Percentiles rank a stretch among this genome's conserved stretches.
Evolutionary conservation across 1,140 invertebrate species (phyloP).

Genomic region (Rhysida immarginata): DNA sequence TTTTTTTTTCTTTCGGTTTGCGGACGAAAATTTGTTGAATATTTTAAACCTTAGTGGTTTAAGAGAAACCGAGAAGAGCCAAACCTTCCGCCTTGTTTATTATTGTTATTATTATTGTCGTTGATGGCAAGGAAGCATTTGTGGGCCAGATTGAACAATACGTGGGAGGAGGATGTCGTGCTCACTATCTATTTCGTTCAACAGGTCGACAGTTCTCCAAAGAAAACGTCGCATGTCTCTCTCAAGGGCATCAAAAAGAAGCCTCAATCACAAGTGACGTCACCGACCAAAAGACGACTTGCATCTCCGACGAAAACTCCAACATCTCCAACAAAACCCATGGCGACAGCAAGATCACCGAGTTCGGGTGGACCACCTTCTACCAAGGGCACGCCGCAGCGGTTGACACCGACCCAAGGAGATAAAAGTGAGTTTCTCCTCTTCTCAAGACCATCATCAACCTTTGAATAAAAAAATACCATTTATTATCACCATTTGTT

Average conservation of each 20-base stretch:
- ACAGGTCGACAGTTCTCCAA: constrained; percentile 1
- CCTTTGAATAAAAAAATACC: too few relatives aligned
- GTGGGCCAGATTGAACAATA: too few relatives aligned
- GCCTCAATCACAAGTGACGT: constrained; percentile 10
- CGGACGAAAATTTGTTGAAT: too few relatives aligned
- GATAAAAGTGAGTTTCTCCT: constrained; percentile 9
- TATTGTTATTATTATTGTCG: too few relatives aligned
- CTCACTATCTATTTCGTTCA: constrained; percentile 4
- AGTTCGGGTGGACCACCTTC: constrained; percentile 9
- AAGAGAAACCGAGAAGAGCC: too few relatives aligned
- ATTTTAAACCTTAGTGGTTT: too few relatives aligned
- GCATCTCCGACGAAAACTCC: constrained; percentile 9
- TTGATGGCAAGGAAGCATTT: too few relatives aligned
- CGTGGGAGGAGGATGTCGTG: not conserved
- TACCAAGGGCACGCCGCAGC: constrained; percentile 10
- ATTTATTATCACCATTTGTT: too few relatives aligned
- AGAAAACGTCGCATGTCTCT: not conserved
- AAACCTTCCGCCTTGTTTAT: too few relatives aligned
- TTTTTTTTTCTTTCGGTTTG: too few relatives aligned
- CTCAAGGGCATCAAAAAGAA: not conserved
- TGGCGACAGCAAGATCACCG: constrained; percentile 6
- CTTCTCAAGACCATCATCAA: too few relatives aligned
- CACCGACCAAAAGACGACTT: constrained; percentile 14
- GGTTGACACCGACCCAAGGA: constrained; percentile 10
- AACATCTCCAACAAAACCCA: constrained; percentile 12